Conservation (phyloP, 2,888 invertebrate species). For the Galerucella calmariensis region DNA sequence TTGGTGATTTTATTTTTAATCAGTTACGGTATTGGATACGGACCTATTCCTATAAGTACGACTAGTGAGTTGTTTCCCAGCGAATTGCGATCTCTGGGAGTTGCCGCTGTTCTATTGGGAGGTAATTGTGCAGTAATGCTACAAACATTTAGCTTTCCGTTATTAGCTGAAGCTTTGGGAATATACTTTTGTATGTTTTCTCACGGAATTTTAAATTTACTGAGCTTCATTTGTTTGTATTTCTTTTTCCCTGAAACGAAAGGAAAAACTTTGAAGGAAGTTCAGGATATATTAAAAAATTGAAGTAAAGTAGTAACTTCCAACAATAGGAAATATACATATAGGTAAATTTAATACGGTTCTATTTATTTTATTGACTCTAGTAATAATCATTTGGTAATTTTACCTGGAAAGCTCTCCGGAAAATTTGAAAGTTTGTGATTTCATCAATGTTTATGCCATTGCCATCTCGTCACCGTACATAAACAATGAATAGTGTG, state of each 20-base stretch:
- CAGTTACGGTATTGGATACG: slow-evolving; percentile 76
- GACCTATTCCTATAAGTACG: slow-evolving; percentile 83
- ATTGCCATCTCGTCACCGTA: too few species aligned
- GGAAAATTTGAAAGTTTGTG: too few species aligned
- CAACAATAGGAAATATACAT: too few species aligned
- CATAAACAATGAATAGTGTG: too few species aligned
- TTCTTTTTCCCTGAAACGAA: slow-evolving; percentile 47
- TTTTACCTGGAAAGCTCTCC: too few species aligned
- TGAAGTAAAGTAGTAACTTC: too few species aligned
- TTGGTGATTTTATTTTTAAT: slow-evolving; percentile 77
- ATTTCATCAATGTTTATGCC: too few species aligned
- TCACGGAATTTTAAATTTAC: slow-evolving; percentile 31
- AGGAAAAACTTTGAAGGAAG: slow-evolving; percentile 45
- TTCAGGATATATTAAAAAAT: slow-evolving; percentile 27
- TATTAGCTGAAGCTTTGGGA: slow-evolving; percentile 35
- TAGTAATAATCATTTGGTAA: too few species aligned
- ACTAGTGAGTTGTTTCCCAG: slow-evolving; percentile 84
- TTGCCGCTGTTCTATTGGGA: slow-evolving; percentile 33
- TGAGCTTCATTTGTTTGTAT: slow-evolving; percentile 38
- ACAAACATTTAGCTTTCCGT: slow-evolving; percentile 44
- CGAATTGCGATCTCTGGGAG: slow-evolving; percentile 77
- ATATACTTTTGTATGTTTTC: slow-evolving; percentile 39
- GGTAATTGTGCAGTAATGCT: slow-evolving; percentile 36
- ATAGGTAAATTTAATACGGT: too few species aligned
- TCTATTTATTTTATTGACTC: too few species aligned